A percentile compares a stretch with the other conserved stretches of the same genome.
These are phyloP conservation scores for Elmis aenea DNA, from an alignment of 2,888 invertebrate species.

Conservation along the genomic window DNA sequence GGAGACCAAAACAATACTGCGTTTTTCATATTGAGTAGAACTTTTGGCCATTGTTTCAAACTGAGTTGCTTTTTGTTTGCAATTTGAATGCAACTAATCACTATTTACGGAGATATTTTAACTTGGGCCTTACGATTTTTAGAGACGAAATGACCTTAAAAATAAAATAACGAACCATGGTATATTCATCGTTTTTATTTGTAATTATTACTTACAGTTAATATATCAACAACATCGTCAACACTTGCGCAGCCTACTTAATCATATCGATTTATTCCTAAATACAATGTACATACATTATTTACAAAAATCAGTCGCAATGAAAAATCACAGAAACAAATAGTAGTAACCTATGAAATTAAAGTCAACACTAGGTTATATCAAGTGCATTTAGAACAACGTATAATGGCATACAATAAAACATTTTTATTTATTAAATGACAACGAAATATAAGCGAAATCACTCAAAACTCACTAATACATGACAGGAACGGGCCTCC, in stretches of 20 bases:
- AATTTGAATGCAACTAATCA: too few species aligned
- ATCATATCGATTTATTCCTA: too few species aligned
- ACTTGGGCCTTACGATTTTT: too few species aligned
- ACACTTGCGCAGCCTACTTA: slow-evolving; percentile 13
- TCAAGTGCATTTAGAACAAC: too few species aligned
- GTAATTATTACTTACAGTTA: too few species aligned
- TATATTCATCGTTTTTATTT: too few species aligned
- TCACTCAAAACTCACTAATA: slow-evolving; percentile 48
- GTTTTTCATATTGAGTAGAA: slow-evolving; percentile 22
- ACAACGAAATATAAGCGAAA: slow-evolving; percentile 2
- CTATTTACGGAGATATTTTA: too few species aligned
- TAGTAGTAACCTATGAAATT: too few species aligned
- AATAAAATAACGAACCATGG: too few species aligned
- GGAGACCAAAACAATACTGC: slow-evolving; percentile 32
- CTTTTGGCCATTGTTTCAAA: slow-evolving; percentile 6
- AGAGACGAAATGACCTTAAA: too few species aligned
- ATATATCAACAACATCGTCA: slow-evolving; percentile 23
- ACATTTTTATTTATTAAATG: slow-evolving; percentile 2
- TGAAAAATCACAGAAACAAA: slow-evolving; percentile 23
- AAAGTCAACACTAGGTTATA: slow-evolving; percentile 9
- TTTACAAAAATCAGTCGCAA: slow-evolving; percentile 25
- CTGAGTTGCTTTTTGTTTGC: slow-evolving; percentile 5
- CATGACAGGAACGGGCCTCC: slow-evolving; percentile 68
- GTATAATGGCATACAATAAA: slow-evolving; percentile 2
- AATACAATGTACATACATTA: too few species aligned